These are phyloP conservation scores for Tenthredo distinguenda DNA, from an alignment of 2,888 invertebrate genomes.

Conservation along the genomic window DNA sequence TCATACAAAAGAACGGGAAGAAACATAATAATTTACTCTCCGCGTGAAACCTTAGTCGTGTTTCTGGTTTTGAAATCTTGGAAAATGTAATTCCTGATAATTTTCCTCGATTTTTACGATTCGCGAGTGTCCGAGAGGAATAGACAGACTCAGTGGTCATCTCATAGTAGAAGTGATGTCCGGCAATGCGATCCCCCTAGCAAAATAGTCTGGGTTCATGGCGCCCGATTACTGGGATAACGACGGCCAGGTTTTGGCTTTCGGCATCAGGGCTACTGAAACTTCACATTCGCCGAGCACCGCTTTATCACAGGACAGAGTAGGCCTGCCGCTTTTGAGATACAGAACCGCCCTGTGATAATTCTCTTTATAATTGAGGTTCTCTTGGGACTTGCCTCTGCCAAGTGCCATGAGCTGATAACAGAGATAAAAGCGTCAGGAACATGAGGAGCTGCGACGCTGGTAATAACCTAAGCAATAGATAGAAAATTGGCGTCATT, in stretches of 20 bases:
- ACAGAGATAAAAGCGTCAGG: slow-evolving; percentile 22
- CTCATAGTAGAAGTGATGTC: not conserved
- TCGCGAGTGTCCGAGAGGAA: not conserved
- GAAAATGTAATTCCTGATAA: not conserved
- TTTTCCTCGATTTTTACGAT: not conserved
- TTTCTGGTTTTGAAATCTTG: not conserved
- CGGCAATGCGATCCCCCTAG: not conserved
- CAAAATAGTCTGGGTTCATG: not conserved
- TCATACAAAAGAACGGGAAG: no score
- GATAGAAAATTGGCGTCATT: slow-evolving; percentile 20
- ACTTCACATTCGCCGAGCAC: not conserved
- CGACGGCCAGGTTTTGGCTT: not conserved
- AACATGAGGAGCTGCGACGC: not conserved
- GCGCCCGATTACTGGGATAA: not conserved
- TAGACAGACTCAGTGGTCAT: not conserved
- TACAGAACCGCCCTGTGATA: not conserved
- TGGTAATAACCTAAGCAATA: slow-evolving; percentile 13
- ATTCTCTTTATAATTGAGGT: slow-evolving; percentile 37
- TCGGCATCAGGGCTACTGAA: not conserved
- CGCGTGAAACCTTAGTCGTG: not conserved
- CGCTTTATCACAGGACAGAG: not conserved
- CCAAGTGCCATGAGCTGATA: slow-evolving; percentile 1
- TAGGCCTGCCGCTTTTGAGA: slow-evolving; percentile 12
- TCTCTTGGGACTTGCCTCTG: slow-evolving; percentile 17
- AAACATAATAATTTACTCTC: not conserved